Evolutionary conservation across 2,797 vertebrate genomes (phyloP), one percentile per base, ranked within the genome.

Genomic region (Sebastolobus altivelis): DNA sequence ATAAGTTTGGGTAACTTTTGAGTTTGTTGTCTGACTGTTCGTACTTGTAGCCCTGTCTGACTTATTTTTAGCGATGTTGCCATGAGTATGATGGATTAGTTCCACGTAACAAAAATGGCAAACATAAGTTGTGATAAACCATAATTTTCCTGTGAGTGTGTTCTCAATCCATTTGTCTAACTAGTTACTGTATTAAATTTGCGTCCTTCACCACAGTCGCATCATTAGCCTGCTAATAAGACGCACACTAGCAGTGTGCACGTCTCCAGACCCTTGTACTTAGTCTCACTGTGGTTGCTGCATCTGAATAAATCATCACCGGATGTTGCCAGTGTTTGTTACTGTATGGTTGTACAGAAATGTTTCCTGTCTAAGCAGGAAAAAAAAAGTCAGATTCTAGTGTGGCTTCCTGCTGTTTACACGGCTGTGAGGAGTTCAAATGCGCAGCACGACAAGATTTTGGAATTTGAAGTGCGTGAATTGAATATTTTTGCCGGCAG

Each of bases 251-350:
- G 38, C 58, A 46, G 20, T 13, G 29, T 55, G 29, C 54, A 37
- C 68, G 61, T 20, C 59, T 71, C 59, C 68, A 58, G n/a, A 70
- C 18, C 29, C 60, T 38, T 72, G 58, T 43, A 49, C 40, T 77
- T 4, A 3, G 10, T 62, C 61, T 72, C 37, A 25, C 20, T 52
- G 71, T 29, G 43, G 75, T 52, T 71, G 65, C 66, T 70, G 14
- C 46, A 20, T 62, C 65, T 77, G 33, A 73, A 79, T 79, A 70
- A 67, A 76, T 83, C 49, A 66, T 72, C 5, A 35, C 14, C 20
- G 54, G 74, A 75, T 80, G 59, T 70, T 33, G 56, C 61, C 37
- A 18, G 33, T 61, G 55, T 61, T 46, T 72, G 59, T 46, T 55
- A n/a, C 29, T 65, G 55, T 56, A 18, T 27, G 13, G 43, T 61